Percentiles rank a stretch among this genome's conserved stretches.
Evolutionary conservation across 2,113 vertebrate species (phyloP).

Genomic region (Telmatochromis sp.): DNA sequence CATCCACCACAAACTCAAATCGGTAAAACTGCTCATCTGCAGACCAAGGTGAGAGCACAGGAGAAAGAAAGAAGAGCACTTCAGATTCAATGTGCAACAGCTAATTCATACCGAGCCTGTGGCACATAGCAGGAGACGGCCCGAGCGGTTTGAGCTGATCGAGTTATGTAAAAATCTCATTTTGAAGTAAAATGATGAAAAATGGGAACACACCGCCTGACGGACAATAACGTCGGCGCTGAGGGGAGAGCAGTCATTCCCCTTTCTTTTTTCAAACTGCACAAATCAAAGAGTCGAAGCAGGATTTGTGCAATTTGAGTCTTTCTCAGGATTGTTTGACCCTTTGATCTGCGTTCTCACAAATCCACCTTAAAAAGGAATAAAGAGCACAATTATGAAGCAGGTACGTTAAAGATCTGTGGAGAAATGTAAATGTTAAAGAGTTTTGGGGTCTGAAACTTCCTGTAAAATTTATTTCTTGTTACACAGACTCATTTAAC

Average conservation of each 20-base stretch:
- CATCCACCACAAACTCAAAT: constrained; percentile 71
- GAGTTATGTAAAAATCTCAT: background rate
- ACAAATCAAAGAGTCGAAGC: background rate
- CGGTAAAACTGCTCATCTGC: constrained; percentile 84
- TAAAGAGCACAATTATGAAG: background rate
- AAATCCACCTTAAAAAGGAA: background rate
- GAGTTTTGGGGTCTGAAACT: background rate
- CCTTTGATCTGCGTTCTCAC: background rate
- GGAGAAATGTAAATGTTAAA: background rate
- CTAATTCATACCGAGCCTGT: background rate
- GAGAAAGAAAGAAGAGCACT: background rate
- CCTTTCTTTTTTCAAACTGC: background rate
- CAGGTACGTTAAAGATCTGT: background rate
- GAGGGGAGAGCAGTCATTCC: background rate
- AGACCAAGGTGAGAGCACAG: constrained; percentile 15
- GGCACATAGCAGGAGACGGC: constrained; percentile 57
- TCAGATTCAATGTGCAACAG: background rate
- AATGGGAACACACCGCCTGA: background rate
- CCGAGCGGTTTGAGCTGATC: background rate
- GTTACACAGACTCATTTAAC: background rate
- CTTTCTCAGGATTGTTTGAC: background rate
- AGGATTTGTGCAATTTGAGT: background rate
- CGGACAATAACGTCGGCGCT: background rate
- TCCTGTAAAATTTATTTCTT: background rate
- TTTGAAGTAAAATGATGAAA: background rate